A percentile compares a stretch with the other conserved stretches of the same genome.
These are phyloP conservation scores for Protosalanx chinensis DNA, from an alignment of 2,797 vertebrate genomes.

Conservation along the genomic window DNA sequence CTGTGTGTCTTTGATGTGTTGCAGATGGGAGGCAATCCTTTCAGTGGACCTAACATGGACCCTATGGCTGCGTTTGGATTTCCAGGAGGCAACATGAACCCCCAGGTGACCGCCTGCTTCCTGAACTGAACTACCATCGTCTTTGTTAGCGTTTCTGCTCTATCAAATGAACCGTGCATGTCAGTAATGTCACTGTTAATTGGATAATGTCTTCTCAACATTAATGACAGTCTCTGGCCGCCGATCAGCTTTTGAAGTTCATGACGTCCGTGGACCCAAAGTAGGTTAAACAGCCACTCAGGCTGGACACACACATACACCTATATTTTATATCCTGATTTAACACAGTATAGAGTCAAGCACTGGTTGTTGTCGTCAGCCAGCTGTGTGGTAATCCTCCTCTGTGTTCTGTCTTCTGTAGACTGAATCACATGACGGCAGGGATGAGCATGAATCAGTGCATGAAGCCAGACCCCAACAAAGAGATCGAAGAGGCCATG, in stretches of 20 bases:
- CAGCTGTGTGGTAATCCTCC: not conserved
- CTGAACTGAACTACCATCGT: not conserved
- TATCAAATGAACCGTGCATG: not conserved
- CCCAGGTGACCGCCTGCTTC: slow-evolving; percentile 74
- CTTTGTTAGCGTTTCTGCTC: not conserved
- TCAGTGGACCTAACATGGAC: slow-evolving; percentile 86
- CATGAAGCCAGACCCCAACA: slow-evolving; percentile 90
- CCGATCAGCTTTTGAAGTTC: slow-evolving; percentile 93
- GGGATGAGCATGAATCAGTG: slow-evolving; percentile 76
- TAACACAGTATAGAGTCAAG: too few species aligned
- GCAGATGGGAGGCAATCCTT: slow-evolving; percentile 90
- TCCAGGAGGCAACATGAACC: slow-evolving; percentile 87
- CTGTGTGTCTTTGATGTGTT: not conserved
- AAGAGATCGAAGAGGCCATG: slow-evolving; percentile 99
- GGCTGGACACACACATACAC: too few species aligned
- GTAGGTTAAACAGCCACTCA: slow-evolving; percentile 70
- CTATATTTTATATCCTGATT: not conserved
- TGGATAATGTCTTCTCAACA: not conserved
- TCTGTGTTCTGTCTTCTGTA: slow-evolving; percentile 44
- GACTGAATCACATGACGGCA: slow-evolving; percentile 91
- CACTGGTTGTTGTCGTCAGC: not conserved
- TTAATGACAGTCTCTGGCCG: slow-evolving; percentile 59
- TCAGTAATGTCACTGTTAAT: not conserved
- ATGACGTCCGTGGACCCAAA: slow-evolving; percentile 96
- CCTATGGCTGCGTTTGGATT: slow-evolving; percentile 92